Conservation (phyloP, 1,140 invertebrate genomes). For the Steinernema feltiae region DNA sequence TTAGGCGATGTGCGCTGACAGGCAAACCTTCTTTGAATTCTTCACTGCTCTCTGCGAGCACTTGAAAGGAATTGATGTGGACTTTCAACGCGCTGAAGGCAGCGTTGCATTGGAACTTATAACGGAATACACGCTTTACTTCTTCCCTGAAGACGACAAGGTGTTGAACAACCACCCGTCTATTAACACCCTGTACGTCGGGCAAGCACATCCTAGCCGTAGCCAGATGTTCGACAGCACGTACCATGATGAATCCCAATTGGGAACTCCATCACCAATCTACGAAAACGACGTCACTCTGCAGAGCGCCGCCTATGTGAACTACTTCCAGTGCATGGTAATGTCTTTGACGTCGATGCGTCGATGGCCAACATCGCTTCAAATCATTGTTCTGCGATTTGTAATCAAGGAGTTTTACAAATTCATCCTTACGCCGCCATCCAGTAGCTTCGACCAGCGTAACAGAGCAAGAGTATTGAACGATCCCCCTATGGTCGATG, state of each 20-base stretch:
- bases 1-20: neutral
- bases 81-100: neutral
- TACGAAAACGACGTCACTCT: neutral
- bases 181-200: neutral
- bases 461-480: neutral
- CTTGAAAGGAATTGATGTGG: neutral
- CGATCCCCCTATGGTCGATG: neutral
- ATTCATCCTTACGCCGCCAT: neutral
- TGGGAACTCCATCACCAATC: neutral
- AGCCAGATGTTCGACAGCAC: neutral
- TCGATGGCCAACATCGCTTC: neutral
- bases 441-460: neutral
- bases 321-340: conserved; percentile 4
- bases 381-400: neutral
- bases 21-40: neutral
- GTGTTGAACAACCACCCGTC: neutral
- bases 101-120: neutral
- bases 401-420: neutral
- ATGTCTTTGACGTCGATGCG: neutral
- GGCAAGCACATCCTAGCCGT: neutral
- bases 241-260: neutral
- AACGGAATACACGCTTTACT: neutral
- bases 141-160: neutral
- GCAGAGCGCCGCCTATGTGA: neutral
- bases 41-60: neutral